Evolutionary conservation across 1,140 invertebrate genomes (phyloP).

Genomic region (Propsilocerus akamusi): DNA sequence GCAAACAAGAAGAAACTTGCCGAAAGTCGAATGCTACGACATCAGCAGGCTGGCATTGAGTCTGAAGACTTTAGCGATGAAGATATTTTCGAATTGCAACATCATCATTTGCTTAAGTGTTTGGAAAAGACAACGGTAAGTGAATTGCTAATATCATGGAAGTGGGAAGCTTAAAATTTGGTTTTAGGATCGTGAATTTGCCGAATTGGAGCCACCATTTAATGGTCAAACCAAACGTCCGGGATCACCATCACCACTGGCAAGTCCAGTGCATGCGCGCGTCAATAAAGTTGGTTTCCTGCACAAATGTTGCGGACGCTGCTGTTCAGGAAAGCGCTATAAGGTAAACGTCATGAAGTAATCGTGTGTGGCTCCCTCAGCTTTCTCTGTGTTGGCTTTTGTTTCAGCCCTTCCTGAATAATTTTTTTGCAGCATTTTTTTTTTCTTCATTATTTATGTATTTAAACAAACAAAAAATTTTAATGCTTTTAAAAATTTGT

Average conservation of each 20-base stretch:
- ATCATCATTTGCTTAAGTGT: constrained; percentile 94
- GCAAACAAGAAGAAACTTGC: constrained; percentile 98
- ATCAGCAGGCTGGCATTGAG: constrained; percentile 76
- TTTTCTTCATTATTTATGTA: neutral
- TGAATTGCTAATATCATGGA: constrained; percentile 7
- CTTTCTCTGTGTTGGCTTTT: neutral
- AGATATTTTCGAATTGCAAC: constrained; percentile 97
- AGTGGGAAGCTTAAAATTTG: too few species aligned
- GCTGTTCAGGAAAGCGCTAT: constrained; percentile 65
- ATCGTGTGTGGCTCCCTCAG: neutral
- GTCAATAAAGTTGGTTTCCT: constrained; percentile 52
- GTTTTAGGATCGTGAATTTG: constrained; percentile 84
- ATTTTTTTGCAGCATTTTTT: neutral
- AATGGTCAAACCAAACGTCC: constrained; percentile 83
- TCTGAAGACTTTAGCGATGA: constrained; percentile 81
- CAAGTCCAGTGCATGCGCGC: constrained; percentile 70
- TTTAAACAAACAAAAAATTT: neutral
- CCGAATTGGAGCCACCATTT: constrained; percentile 86
- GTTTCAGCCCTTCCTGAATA: neutral
- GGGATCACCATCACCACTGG: constrained; percentile 64
- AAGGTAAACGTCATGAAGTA: constrained; percentile 37
- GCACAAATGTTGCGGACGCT: constrained; percentile 64
- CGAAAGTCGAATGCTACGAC: constrained; percentile 76
- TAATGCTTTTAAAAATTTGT: neutral
- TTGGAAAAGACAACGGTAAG: constrained; percentile 95